phyloP scores from a whole-genome alignment of 2,888 invertebrate genomes.

The Pimpla rufipes region DNA sequence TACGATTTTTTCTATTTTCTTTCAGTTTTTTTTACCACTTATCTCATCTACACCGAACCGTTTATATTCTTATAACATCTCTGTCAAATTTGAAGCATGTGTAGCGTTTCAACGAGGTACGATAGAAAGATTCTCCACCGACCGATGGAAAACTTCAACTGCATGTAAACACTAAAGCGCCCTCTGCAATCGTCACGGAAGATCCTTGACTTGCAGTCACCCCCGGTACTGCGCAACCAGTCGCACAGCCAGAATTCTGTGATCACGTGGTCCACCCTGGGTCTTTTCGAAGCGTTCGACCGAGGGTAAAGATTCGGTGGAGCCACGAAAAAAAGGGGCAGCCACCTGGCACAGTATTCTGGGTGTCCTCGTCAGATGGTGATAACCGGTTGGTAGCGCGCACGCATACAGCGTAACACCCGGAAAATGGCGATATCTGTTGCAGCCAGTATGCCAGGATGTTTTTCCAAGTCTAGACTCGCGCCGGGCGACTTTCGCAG shows the following conservation, averaged over 20 bases:
- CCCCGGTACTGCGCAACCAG: background rate
- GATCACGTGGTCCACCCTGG: background rate
- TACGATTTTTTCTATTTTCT: no score
- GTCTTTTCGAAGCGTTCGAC: slow-evolving; percentile 14
- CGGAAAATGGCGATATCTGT: slow-evolving; percentile 73
- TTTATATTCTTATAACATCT: no score
- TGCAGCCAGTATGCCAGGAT: slow-evolving; percentile 70
- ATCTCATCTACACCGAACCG: no score
- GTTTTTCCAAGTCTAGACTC: slow-evolving; percentile 67
- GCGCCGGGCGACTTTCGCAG: slow-evolving; percentile 57
- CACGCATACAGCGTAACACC: slow-evolving; percentile 20
- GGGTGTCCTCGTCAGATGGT: slow-evolving; percentile 57
- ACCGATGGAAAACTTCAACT: background rate
- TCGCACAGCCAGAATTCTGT: background rate
- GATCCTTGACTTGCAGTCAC: background rate
- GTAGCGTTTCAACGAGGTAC: no score
- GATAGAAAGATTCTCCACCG: background rate
- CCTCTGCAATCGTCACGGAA: background rate
- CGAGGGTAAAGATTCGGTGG: slow-evolving; percentile 29
- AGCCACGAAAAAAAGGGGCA: background rate
- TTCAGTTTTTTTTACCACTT: no score
- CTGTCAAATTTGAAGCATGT: no score
- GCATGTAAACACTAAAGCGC: background rate
- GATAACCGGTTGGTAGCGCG: slow-evolving; percentile 28
- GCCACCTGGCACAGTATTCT: slow-evolving; percentile 7